Evolutionary conservation across 2,888 invertebrate species (phyloP).

Genomic region (Parelbella ahira): DNA sequence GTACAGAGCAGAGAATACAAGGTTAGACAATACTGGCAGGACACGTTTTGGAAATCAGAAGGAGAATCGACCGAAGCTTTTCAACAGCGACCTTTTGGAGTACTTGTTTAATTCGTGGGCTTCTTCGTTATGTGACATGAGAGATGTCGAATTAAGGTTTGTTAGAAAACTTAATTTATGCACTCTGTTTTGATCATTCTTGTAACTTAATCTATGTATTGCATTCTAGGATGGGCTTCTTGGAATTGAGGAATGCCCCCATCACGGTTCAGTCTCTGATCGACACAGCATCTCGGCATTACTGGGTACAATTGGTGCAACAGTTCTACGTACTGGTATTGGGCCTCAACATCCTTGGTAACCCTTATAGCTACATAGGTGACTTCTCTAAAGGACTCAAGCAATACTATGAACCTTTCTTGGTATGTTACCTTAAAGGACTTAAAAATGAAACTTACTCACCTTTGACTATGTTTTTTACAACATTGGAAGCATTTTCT

Average conservation of each 20-base stretch:
- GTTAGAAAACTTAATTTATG: constrained; percentile 29
- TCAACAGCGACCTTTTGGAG: constrained; percentile 81
- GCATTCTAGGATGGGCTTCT: constrained; percentile 82
- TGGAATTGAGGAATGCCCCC: constrained; percentile 82
- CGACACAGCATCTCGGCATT: constrained; percentile 82
- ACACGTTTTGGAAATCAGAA: constrained; percentile 55
- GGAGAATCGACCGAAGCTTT: constrained; percentile 72
- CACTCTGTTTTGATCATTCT: neutral
- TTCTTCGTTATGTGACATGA: constrained; percentile 83
- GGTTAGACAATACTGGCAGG: constrained; percentile 46
- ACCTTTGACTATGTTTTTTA: neutral
- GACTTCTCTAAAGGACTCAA: constrained; percentile 82
- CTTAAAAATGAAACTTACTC: too few species aligned
- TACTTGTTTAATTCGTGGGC: constrained; percentile 83
- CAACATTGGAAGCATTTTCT: too few species aligned
- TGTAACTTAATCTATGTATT: neutral
- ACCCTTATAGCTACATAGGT: constrained; percentile 85
- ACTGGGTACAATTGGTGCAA: constrained; percentile 86
- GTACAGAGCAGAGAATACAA: constrained; percentile 50
- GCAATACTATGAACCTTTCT: constrained; percentile 82
- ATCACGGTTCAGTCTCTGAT: constrained; percentile 71
- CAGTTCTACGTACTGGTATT: constrained; percentile 90
- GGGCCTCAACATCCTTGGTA: constrained; percentile 89
- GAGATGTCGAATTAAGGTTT: constrained; percentile 83
- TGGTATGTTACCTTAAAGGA: constrained; percentile 71